Evolutionary conservation across 2,888 invertebrate species (phyloP), one percentile per base, ranked within the genome.

Genomic region (Amiota mariae): DNA sequence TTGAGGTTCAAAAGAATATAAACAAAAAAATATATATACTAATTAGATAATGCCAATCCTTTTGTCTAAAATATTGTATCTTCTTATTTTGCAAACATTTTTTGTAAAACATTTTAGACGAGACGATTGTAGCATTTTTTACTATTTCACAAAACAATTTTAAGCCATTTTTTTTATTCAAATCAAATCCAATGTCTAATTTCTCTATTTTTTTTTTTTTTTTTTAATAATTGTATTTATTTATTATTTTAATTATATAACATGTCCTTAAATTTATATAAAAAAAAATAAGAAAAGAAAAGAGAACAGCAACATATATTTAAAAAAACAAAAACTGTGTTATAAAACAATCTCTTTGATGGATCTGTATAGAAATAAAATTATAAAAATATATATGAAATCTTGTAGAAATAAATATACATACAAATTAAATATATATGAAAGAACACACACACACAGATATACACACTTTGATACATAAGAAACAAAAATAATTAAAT

Each of bases 81-180:
- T 81, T 79, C 79, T 79, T 76, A 80, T 81, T 74, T 81, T 78
- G 73, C 68, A 80, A 66, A 75, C 36, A 36, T 36, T 36, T 36
- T 74, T 80, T 80, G 81, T 73, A 77, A 81, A 80, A 80, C 78
- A 79, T 87, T 87, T 87, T 86, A 87, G 87, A 85, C 86, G 87
- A 87, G 88, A 87, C 86, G 87, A 87, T 83, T 88, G 82, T 77
- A 79, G 83, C 86, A 84, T 85, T 84, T 82, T 82, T 84, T 80
- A 80, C 81, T 78, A 76, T 79, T 77, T 73, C 68, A 72, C 74
- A 75, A 24, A 75, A 57, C 74, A 76, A 63, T 72, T 59, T 67
- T 75, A 73, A 74, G 71, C 72, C 67, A 76, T 77, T 73, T 57
- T 20, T 59, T 10, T 59, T n/a, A n/a, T n/a, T n/a, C n/a, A 59